Evolutionary conservation across 2,113 vertebrate genomes (phyloP).

Genomic region (Ptilonorhynchus violaceus): DNA sequence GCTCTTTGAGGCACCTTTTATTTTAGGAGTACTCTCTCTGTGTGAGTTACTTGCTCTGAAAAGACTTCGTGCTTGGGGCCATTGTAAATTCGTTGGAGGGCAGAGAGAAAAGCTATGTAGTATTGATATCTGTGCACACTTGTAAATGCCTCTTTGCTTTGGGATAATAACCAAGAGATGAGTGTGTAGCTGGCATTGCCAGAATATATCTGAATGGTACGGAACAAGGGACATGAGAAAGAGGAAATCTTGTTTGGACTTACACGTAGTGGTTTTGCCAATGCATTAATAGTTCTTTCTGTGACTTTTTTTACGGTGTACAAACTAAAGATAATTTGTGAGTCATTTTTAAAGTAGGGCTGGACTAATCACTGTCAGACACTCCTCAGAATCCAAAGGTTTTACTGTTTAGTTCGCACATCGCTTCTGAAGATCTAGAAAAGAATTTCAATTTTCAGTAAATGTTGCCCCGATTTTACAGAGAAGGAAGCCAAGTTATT

Average conservation of each 20-base stretch:
- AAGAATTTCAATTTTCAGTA: neutral
- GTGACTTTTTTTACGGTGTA: neutral
- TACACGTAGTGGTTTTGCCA: fast-evolving
- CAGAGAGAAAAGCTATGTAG: neutral
- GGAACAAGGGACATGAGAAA: neutral
- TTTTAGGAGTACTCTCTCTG: neutral
- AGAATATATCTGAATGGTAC: neutral
- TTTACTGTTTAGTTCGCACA: neutral
- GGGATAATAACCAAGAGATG: neutral
- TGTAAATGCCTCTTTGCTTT: neutral
- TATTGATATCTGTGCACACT: neutral
- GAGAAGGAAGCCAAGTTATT: neutral
- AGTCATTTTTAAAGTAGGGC: neutral
- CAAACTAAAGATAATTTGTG: neutral
- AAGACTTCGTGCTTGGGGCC: neutral
- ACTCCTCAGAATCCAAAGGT: neutral
- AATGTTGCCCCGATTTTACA: neutral
- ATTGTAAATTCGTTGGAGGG: neutral
- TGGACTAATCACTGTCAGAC: neutral
- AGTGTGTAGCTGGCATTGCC: neutral
- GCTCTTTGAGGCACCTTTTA: neutral
- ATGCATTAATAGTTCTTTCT: neutral
- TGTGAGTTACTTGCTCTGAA: neutral
- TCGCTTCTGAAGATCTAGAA: neutral
- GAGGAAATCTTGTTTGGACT: neutral